Percentiles rank a stretch among this genome's conserved stretches.
phyloP scores from a whole-genome alignment of 2,113 vertebrate species.

The Picathartes gymnocephalus region DNA sequence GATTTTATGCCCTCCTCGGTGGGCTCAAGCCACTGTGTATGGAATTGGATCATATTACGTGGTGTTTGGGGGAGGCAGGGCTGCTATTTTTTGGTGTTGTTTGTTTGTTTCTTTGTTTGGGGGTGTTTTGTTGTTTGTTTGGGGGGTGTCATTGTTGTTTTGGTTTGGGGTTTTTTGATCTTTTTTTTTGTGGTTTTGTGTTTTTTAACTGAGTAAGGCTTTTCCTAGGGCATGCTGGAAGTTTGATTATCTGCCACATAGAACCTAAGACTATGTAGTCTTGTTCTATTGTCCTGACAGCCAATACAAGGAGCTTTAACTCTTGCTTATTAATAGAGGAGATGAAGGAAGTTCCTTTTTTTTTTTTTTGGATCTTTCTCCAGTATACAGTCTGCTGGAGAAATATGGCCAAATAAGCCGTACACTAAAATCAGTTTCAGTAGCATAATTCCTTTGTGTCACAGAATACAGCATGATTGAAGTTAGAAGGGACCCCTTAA shows the following conservation, averaged over 20 bases:
- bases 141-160: not conserved
- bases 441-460: not conserved
- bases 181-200: not conserved
- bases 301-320: not conserved
- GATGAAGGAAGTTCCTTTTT: not conserved
- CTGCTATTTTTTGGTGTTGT: not conserved
- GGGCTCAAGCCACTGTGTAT: not conserved
- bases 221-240: not conserved
- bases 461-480: not conserved
- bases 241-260: not conserved
- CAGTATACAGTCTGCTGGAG: not conserved
- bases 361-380: not conserved
- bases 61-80: rapidly evolving
- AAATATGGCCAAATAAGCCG: not conserved
- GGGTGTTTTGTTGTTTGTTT: not conserved
- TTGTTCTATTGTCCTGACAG: not conserved
- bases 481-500: not conserved
- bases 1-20: not conserved
- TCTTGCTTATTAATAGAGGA: not conserved
- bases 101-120: not conserved
- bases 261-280: not conserved
- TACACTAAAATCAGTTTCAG: not conserved
- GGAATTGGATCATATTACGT: not conserved
- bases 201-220: not conserved
- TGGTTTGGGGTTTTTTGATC: rapidly evolving